Conservation (phyloP, 2,888 invertebrate species). For the Caenorhabditis angaria region DNA sequence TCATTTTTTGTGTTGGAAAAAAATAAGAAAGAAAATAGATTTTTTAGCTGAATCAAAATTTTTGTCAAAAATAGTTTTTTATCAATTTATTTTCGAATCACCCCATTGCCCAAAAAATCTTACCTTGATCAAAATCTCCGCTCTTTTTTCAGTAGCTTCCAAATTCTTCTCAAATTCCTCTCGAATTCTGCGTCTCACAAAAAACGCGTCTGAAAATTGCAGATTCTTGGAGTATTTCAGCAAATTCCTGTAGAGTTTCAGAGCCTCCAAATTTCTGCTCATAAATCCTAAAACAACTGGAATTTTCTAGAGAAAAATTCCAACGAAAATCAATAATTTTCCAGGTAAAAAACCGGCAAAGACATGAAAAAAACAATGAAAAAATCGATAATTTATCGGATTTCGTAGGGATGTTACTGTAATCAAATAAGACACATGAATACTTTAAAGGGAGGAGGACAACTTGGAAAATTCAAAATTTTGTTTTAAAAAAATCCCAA, state of each 20-base stretch:
- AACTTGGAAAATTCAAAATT: not conserved
- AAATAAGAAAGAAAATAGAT: not conserved
- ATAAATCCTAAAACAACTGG: not conserved
- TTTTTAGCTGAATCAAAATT: not conserved
- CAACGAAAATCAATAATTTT: not conserved
- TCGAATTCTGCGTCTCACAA: conserved; percentile 78
- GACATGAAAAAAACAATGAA: not conserved
- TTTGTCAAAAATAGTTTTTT: no score
- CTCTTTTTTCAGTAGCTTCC: not conserved
- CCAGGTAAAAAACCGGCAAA: not conserved
- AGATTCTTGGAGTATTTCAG: conserved; percentile 83
- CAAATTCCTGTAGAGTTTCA: conserved; percentile 83
- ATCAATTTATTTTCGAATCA: no score
- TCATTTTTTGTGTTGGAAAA: no score
- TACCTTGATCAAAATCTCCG: conserved; percentile 26
- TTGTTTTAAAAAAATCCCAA: no score
- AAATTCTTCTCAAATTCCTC: conserved; percentile 80
- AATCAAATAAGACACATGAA: not conserved
- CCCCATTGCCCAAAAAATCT: no score
- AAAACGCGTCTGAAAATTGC: conserved; percentile 83
- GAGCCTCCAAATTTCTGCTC: conserved; percentile 74
- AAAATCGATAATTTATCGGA: not conserved
- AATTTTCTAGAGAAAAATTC: not conserved
- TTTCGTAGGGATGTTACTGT: not conserved
- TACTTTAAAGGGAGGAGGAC: not conserved